Percentiles rank a stretch among this genome's conserved stretches.
Conservation (phyloP, 2,113 vertebrate species). For the Aspidoscelis tigris region DNA sequence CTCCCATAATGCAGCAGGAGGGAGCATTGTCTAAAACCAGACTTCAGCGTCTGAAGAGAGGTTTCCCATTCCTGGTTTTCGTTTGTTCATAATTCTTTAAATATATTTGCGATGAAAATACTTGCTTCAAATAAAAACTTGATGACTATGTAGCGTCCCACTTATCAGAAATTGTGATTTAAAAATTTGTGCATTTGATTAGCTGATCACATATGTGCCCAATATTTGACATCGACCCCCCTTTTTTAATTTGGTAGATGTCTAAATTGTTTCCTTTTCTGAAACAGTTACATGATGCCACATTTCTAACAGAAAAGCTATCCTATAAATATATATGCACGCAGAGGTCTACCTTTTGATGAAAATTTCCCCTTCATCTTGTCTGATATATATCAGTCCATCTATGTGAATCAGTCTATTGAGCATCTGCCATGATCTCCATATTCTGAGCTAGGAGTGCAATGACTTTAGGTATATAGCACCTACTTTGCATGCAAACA, state of each 20-base stretch:
- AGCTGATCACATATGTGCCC: too few relatives aligned
- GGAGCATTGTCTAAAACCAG: accelerated
- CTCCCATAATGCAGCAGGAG: not conserved
- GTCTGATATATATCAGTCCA: too few relatives aligned
- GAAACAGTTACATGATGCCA: not conserved
- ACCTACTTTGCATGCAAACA: too few relatives aligned
- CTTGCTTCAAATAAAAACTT: not conserved
- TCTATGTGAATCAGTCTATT: too few relatives aligned
- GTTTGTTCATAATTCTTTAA: not conserved
- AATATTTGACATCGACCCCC: not conserved
- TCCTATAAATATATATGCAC: too few relatives aligned
- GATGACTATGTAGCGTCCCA: not conserved
- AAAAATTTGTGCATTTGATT: not conserved
- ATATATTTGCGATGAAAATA: not conserved
- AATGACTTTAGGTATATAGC: too few relatives aligned
- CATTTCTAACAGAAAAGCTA: not conserved
- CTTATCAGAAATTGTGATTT: too few relatives aligned
- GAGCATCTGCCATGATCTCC: too few relatives aligned
- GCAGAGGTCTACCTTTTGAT: too few relatives aligned
- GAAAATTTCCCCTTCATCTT: too few relatives aligned
- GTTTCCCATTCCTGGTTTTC: accelerated
- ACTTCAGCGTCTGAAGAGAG: accelerated
- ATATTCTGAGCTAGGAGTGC: too few relatives aligned
- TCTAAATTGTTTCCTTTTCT: not conserved
- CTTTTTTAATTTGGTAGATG: not conserved